phyloP scores from a whole-genome alignment of 2,888 invertebrate genomes.

The Ferdinandea cuprea region DNA sequence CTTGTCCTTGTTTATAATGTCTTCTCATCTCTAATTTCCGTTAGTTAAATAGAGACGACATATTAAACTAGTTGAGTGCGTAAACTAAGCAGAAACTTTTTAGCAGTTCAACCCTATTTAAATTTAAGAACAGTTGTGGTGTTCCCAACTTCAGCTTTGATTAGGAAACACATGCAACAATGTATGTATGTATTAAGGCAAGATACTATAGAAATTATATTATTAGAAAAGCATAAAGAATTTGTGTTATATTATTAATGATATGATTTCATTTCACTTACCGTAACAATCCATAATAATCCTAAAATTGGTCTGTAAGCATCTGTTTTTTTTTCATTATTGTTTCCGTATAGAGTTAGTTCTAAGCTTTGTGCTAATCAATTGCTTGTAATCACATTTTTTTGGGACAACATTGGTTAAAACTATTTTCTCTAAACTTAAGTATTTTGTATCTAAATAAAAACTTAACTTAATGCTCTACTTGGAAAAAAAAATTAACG shows the following conservation, averaged over 20 bases:
- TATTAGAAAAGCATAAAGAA: not conserved
- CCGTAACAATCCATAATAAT: constrained; percentile 27
- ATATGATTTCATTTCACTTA: constrained; percentile 68
- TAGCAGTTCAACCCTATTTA: too few relatives aligned
- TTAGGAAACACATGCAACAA: too few relatives aligned
- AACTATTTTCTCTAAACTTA: constrained; percentile 33
- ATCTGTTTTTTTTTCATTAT: constrained; percentile 39
- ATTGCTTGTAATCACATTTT: constrained; percentile 66
- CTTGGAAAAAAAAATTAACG: not conserved
- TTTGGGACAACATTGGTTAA: constrained; percentile 55
- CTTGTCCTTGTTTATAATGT: too few relatives aligned
- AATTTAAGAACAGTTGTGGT: too few relatives aligned
- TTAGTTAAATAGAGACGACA: too few relatives aligned
- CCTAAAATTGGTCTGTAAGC: constrained; percentile 45
- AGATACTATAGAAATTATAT: constrained; percentile 6
- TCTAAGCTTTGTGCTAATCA: constrained; percentile 68
- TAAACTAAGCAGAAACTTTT: too few relatives aligned
- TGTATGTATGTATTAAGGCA: constrained; percentile 1
- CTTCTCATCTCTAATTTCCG: too few relatives aligned
- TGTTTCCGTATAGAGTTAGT: constrained; percentile 44
- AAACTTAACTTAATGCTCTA: too few relatives aligned
- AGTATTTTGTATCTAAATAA: constrained; percentile 23
- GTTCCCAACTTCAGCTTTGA: too few relatives aligned
- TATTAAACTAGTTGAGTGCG: too few relatives aligned
- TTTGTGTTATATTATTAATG: constrained; percentile 33